A percentile compares a stretch with the other conserved stretches of the same genome.
Evolutionary conservation across 1,140 invertebrate genomes (phyloP).

Genomic region (Elysia chlorotica): DNA sequence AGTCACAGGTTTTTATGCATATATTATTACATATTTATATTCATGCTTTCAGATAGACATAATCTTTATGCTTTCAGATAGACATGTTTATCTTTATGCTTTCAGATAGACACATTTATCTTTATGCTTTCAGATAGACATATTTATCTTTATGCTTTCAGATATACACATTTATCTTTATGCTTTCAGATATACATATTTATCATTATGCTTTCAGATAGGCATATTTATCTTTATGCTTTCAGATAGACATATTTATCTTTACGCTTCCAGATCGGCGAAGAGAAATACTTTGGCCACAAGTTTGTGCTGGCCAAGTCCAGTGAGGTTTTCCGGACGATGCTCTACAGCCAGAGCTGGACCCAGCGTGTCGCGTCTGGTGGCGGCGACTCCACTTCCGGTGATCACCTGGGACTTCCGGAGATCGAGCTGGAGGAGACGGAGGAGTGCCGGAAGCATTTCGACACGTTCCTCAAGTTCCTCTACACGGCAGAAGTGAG

Average conservation of each 20-base stretch:
- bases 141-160: too few species aligned
- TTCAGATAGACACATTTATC: too few species aligned
- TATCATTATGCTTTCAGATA: too few species aligned
- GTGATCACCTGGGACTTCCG: constrained; percentile 31
- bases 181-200: too few species aligned
- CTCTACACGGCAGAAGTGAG: constrained; percentile 59
- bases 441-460: constrained; percentile 55
- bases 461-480: constrained; percentile 58
- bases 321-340: constrained; percentile 59
- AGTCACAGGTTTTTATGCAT: too few species aligned
- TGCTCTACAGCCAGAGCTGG: constrained; percentile 58
- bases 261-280: constrained; percentile 38
- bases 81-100: too few species aligned
- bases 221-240: neutral
- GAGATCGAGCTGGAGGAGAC: constrained; percentile 57
- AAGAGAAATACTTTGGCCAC: constrained; percentile 49
- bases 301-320: constrained; percentile 62
- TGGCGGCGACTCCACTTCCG: too few species aligned
- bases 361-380: too few species aligned
- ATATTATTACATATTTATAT: too few species aligned
- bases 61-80: too few species aligned
- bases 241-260: neutral
- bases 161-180: neutral
- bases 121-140: too few species aligned
- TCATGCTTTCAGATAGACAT: too few species aligned